Evolutionary conservation across 2,888 invertebrate genomes (phyloP).

Genomic region (Polymixis flavicincta): DNA sequence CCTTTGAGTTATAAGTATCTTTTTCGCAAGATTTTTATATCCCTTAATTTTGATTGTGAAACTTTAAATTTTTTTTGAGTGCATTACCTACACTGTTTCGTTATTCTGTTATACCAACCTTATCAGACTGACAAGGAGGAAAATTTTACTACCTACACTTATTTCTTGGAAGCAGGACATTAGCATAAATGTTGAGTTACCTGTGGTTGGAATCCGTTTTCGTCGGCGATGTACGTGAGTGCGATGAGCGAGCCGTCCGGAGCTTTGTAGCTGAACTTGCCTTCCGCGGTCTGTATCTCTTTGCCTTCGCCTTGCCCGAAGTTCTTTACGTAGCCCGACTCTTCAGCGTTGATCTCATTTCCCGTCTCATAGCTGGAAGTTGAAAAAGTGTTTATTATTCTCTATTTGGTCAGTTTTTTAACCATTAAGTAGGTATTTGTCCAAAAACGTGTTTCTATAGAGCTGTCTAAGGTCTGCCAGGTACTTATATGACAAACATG

Average conservation of each 20-base stretch:
- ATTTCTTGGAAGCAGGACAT: slow-evolving; percentile 42
- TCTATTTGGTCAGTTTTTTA: not conserved
- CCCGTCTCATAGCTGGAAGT: slow-evolving; percentile 91
- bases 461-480: too few relatives aligned
- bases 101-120: not conserved
- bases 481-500: too few relatives aligned
- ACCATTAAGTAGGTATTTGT: not conserved
- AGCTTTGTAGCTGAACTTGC: slow-evolving; percentile 92
- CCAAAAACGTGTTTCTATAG: not conserved
- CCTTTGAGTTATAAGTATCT: slow-evolving; percentile 30
- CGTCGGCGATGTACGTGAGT: slow-evolving; percentile 92
- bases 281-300: slow-evolving; percentile 89
- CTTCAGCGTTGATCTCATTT: slow-evolving; percentile 92
- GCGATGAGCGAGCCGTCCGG: slow-evolving; percentile 92
- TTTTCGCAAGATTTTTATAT: slow-evolving; percentile 32
- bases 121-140: slow-evolving; percentile 48
- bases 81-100: not conserved
- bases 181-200: slow-evolving; percentile 69
- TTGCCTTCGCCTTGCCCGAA: slow-evolving; percentile 90
- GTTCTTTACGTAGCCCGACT: slow-evolving; percentile 91
- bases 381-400: not conserved
- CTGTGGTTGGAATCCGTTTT: slow-evolving; percentile 93
- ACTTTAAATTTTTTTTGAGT: not conserved
- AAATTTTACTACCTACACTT: slow-evolving; percentile 22
- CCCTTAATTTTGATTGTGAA: slow-evolving; percentile 15